Conservation (phyloP, 23 tunicate genomes). For the Trididemnum clinides region DNA sequence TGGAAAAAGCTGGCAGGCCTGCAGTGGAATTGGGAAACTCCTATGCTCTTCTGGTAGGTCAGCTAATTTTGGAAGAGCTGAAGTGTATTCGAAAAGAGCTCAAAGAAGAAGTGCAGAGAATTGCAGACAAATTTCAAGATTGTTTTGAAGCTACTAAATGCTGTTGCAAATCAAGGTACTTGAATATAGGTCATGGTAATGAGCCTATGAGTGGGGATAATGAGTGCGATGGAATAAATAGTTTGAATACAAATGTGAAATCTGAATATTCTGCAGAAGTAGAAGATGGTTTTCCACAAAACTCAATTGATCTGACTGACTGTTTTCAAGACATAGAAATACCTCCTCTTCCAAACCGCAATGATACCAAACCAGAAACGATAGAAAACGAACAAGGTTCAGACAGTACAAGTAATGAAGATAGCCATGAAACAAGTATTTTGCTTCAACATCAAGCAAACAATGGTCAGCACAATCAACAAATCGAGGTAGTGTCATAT, state of each 20-base stretch:
- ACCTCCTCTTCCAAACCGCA: background rate
- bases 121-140: conserved; percentile 31
- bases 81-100: conserved; percentile 18
- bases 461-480: too few species aligned
- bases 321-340: conserved; percentile 15
- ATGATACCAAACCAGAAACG: too few species aligned
- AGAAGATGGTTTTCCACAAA: background rate
- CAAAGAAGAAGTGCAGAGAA: conserved; percentile 7
- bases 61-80: conserved; percentile 11
- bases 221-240: background rate
- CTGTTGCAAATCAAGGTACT: background rate
- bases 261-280: background rate
- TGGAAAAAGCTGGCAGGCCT: background rate
- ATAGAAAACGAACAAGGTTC: too few species aligned
- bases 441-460: background rate
- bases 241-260: background rate
- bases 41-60: conserved; percentile 9
- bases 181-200: background rate
- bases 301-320: background rate
- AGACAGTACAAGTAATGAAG: background rate
- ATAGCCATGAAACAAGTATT: background rate
- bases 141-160: conserved; percentile 1
- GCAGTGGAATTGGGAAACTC: background rate
- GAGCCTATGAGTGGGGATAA: background rate
- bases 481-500: too few species aligned